Conservation (phyloP, 2,113 vertebrate species). For the Circaetus gallicus region DNA sequence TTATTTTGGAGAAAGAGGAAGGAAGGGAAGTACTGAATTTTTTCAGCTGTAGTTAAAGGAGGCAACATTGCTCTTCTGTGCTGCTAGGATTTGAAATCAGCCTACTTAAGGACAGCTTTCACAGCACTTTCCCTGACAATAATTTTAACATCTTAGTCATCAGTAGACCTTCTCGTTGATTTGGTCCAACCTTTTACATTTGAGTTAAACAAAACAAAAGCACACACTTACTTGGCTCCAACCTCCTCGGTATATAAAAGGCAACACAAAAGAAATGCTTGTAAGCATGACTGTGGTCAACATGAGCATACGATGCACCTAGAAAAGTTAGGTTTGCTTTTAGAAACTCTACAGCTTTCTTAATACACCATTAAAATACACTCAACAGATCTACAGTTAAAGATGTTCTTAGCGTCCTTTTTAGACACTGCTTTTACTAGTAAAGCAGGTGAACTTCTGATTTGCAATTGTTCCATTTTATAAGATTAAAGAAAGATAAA, state of each 20-base stretch:
- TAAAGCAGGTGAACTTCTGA: neutral
- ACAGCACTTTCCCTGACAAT: neutral
- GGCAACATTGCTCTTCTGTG: neutral
- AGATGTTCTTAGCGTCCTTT: neutral
- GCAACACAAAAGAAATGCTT: conserved; percentile 77
- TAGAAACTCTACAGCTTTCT: neutral
- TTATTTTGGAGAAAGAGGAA: neutral
- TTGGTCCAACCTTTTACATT: neutral
- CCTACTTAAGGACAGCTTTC: neutral
- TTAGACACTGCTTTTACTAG: neutral
- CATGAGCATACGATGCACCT: conserved; percentile 85
- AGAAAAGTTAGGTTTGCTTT: neutral
- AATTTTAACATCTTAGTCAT: neutral
- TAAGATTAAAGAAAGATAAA: neutral
- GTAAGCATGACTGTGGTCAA: conserved; percentile 77
- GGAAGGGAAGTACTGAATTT: neutral
- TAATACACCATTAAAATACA: neutral
- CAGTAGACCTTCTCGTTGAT: neutral
- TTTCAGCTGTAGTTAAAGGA: neutral
- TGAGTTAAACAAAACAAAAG: neutral
- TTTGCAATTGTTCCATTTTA: neutral
- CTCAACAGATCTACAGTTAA: neutral
- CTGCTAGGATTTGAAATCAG: neutral
- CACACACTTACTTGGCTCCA: conserved; percentile 80
- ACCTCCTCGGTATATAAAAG: conserved; percentile 83